These are phyloP conservation scores for Theodoxus fluviatilis DNA, from an alignment of 2,888 invertebrate genomes.

Conservation along the genomic window DNA sequence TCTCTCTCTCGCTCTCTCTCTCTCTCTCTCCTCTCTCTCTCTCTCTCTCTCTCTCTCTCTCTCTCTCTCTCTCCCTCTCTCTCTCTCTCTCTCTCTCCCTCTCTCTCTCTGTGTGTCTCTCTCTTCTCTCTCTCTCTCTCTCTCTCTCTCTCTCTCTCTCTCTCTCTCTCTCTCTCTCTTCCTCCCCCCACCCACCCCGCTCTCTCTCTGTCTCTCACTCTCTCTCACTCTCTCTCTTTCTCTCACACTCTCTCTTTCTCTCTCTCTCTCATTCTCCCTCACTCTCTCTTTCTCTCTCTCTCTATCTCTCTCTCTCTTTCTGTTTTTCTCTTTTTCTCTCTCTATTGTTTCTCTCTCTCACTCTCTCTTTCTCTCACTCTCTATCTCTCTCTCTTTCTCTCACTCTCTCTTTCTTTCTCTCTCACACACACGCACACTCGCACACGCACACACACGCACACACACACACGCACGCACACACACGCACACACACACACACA, in stretches of 20 bases:
- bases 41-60: conserved; percentile 19
- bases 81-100: not conserved
- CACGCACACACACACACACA: not conserved
- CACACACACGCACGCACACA: conserved; percentile 15
- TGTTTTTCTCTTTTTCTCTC: not conserved
- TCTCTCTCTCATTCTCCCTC: not conserved
- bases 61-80: conserved; percentile 5
- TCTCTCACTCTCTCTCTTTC: too few relatives aligned
- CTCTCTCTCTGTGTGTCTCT: not conserved
- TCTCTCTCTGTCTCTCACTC: too few relatives aligned
- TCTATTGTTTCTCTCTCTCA: not conserved
- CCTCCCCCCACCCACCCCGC: too few relatives aligned
- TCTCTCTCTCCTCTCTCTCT: not conserved
- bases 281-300: too few relatives aligned
- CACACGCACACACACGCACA: not conserved
- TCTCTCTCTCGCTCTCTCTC: not conserved
- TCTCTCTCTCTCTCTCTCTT: not conserved
- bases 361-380: not conserved
- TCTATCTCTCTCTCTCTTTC: too few relatives aligned
- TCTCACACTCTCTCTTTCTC: not conserved
- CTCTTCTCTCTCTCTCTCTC: not conserved
- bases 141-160: not conserved
- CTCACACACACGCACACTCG: not conserved
- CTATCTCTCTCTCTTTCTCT: not conserved
- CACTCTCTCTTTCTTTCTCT: not conserved